Percentiles rank a stretch among this genome's conserved stretches.
These are phyloP conservation scores for Parazoanthus swiftii DNA, from an alignment of 92 coral and sea anemone species.

Conservation along the genomic window DNA sequence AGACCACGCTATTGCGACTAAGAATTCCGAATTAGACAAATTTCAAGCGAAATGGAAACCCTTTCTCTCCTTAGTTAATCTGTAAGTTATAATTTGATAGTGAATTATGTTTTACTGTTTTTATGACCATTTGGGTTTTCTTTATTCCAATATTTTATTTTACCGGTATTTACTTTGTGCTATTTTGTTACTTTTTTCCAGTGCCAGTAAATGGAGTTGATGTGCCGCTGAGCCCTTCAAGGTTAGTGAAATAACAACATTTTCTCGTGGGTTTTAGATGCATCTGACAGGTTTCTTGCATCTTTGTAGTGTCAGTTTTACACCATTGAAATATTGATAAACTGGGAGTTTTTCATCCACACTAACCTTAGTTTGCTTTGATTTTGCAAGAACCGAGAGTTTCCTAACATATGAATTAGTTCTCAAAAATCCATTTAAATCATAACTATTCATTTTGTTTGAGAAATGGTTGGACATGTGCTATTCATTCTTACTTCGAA, in stretches of 20 bases:
- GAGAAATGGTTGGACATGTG: constrained; percentile 9
- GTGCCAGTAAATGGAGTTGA: constrained; percentile 29
- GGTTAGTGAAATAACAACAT: constrained; percentile 24
- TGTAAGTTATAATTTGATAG: too few species aligned
- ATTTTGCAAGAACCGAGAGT: too few species aligned
- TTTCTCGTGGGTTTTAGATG: neutral
- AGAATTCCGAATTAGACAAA: too few species aligned
- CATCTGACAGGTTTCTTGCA: too few species aligned
- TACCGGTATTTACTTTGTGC: neutral
- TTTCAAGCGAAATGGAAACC: too few species aligned
- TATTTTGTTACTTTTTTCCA: neutral
- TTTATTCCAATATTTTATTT: neutral
- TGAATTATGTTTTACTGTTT: too few species aligned
- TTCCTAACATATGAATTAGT: neutral
- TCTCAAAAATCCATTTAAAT: neutral
- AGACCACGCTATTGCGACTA: too few species aligned
- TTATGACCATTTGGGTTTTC: too few species aligned
- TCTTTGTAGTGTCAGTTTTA: too few species aligned
- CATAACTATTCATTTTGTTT: neutral
- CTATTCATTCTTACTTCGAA: too few species aligned
- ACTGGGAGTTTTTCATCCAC: neutral
- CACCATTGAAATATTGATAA: too few species aligned
- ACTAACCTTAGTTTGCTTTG: neutral
- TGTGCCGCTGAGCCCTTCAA: constrained; percentile 9
- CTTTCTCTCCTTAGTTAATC: too few species aligned